Conservation (phyloP, 2,113 vertebrate genomes). For the Chascanopsetta lugubris region DNA sequence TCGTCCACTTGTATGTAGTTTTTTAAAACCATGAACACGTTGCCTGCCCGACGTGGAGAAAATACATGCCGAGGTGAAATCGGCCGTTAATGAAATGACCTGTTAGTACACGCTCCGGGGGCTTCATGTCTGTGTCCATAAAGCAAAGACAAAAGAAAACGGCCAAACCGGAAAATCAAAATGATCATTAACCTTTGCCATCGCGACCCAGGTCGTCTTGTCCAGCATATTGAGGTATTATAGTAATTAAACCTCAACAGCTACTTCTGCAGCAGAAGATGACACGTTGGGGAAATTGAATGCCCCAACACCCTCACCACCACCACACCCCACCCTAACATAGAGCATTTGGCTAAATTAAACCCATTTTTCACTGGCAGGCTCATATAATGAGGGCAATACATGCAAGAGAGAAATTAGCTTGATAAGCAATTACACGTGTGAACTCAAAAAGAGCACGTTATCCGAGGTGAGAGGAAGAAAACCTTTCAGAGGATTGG, state of each 20-base stretch:
- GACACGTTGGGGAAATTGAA: conserved; percentile 77
- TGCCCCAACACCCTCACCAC: not conserved
- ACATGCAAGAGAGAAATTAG: conserved; percentile 69
- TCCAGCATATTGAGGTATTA: conserved; percentile 74
- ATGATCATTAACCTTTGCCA: conserved; percentile 43
- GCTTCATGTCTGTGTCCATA: conserved; percentile 11
- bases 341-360: conserved; percentile 78
- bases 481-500: conserved; percentile 20
- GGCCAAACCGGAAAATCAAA: conserved; percentile 21
- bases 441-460: conserved; percentile 43
- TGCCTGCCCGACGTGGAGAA: conserved; percentile 57
- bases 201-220: conserved; percentile 52
- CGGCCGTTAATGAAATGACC: conserved; percentile 56
- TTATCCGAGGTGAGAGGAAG: conserved; percentile 29
- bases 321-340: conserved; percentile 30
- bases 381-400: conserved; percentile 70
- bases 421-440: conserved; percentile 65
- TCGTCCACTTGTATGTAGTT: conserved; percentile 65
- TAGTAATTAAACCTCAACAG: conserved; percentile 79
- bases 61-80: conserved; percentile 69
- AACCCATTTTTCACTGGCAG: conserved; percentile 78
- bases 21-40: conserved; percentile 77
- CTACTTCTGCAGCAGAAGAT: conserved; percentile 74
- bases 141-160: conserved; percentile 28
- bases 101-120: conserved; percentile 34